These are phyloP conservation scores for Rhamnusium bicolor DNA, from an alignment of 2,888 invertebrate species.

Conservation along the genomic window DNA sequence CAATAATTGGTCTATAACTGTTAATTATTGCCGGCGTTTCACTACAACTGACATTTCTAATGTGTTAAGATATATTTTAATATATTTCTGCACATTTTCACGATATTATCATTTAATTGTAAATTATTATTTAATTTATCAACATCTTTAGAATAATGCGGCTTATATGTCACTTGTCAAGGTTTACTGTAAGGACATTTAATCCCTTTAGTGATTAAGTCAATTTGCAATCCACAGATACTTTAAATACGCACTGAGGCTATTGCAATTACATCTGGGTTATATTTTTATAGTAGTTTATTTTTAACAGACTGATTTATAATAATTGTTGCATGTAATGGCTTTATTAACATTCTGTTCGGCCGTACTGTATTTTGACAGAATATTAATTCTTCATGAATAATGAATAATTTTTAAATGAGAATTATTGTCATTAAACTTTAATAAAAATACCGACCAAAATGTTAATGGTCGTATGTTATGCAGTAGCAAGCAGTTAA, in stretches of 20 bases:
- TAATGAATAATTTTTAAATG: slow-evolving; percentile 35
- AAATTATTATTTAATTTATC: slow-evolving; percentile 48
- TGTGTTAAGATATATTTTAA: slow-evolving; percentile 33
- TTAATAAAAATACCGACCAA: slow-evolving; percentile 4
- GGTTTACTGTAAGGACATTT: slow-evolving; percentile 28
- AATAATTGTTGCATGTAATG: slow-evolving; percentile 11
- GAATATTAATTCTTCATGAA: slow-evolving; percentile 38
- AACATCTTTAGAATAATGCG: slow-evolving; percentile 40
- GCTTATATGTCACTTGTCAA: slow-evolving; percentile 42
- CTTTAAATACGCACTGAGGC: slow-evolving; percentile 18
- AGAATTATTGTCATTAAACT: slow-evolving; percentile 23
- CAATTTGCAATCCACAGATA: slow-evolving; percentile 24
- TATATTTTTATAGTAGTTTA: not conserved
- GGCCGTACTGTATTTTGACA: slow-evolving; percentile 20
- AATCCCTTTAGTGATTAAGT: slow-evolving; percentile 4
- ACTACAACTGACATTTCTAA: slow-evolving; percentile 25
- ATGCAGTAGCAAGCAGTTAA: no score
- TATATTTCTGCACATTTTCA: slow-evolving; percentile 36
- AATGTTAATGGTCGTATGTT: not conserved
- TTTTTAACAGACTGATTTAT: not conserved
- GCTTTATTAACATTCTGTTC: slow-evolving; percentile 12
- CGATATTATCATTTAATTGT: slow-evolving; percentile 47
- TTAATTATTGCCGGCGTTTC: slow-evolving; percentile 27
- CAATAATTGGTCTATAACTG: slow-evolving; percentile 45
- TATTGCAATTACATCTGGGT: slow-evolving; percentile 17